These are phyloP conservation scores for Fragum sueziense DNA, from an alignment of 2,888 invertebrate species.

Conservation along the genomic window DNA sequence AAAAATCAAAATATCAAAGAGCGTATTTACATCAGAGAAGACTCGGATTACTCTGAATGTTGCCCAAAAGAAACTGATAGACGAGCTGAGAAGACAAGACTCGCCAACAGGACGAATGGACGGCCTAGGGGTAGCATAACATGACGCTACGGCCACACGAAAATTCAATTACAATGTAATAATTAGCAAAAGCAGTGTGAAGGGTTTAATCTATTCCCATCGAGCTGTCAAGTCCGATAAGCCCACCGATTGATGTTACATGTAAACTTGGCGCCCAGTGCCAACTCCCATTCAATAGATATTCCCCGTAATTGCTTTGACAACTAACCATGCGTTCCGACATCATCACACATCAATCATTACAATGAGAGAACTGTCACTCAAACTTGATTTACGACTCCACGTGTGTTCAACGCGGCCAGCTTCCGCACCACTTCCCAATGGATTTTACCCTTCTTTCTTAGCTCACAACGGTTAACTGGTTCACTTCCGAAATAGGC, in stretches of 20 bases:
- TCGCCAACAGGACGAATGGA: no score
- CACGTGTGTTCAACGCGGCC: conserved; percentile 24
- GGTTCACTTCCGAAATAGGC: no score
- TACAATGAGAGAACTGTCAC: conserved; percentile 65
- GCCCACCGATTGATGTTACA: conserved; percentile 52
- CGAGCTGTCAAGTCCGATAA: conserved; percentile 57
- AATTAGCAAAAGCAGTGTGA: not conserved
- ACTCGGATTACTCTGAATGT: no score
- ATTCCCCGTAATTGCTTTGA: conserved; percentile 62
- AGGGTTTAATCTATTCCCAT: conserved; percentile 14
- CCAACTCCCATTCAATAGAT: conserved; percentile 44
- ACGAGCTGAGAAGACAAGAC: no score
- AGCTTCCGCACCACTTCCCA: conserved; percentile 27
- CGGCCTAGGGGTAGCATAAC: no score
- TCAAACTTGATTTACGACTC: conserved; percentile 58
- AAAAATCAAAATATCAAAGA: no score
- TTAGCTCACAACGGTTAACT: no score
- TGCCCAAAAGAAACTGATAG: no score
- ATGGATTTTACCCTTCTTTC: no score
- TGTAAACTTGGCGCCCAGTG: conserved; percentile 50
- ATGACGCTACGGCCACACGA: no score
- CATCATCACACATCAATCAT: conserved; percentile 67
- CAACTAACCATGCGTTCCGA: conserved; percentile 59
- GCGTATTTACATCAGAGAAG: no score
- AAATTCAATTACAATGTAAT: not conserved